Evolutionary conservation across 2,888 invertebrate genomes (phyloP).

Genomic region (Erpobdella octoculata): DNA sequence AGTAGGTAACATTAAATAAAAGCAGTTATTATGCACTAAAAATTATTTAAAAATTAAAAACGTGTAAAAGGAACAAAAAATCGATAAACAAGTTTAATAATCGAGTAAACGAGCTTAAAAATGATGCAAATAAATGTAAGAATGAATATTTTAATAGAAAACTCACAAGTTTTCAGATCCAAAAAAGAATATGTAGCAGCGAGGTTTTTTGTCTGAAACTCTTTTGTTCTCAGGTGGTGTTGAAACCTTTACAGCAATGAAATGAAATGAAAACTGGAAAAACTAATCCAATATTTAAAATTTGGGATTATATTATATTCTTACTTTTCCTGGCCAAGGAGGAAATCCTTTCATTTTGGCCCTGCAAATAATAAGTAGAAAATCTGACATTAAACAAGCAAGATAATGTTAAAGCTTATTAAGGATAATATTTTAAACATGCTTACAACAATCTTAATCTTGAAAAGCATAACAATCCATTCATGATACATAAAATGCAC

Average conservation of each 20-base stretch:
- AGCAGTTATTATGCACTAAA: no score
- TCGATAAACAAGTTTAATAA: neutral
- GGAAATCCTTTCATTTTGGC: conserved; percentile 27
- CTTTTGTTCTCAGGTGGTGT: conserved; percentile 20
- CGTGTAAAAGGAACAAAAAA: neutral
- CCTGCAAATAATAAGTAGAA: conserved; percentile 5
- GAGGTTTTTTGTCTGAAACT: conserved; percentile 19
- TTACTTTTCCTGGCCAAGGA: conserved; percentile 22
- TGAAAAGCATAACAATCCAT: neutral
- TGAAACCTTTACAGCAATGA: conserved; percentile 3
- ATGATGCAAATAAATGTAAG: neutral
- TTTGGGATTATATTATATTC: neutral
- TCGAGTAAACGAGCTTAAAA: neutral
- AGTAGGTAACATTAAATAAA: no score
- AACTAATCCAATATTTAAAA: neutral
- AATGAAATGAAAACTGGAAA: neutral
- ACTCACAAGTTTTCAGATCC: conserved; percentile 24
- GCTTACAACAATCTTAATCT: neutral
- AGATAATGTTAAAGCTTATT: neutral
- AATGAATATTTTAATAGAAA: neutral
- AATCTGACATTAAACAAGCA: neutral
- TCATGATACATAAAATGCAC: neutral
- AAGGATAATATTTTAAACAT: neutral
- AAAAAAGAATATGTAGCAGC: conserved; percentile 24
- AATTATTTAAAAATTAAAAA: neutral